phyloP scores from a whole-genome alignment of 2,113 vertebrate species.

The Fregetta grallaria region DNA sequence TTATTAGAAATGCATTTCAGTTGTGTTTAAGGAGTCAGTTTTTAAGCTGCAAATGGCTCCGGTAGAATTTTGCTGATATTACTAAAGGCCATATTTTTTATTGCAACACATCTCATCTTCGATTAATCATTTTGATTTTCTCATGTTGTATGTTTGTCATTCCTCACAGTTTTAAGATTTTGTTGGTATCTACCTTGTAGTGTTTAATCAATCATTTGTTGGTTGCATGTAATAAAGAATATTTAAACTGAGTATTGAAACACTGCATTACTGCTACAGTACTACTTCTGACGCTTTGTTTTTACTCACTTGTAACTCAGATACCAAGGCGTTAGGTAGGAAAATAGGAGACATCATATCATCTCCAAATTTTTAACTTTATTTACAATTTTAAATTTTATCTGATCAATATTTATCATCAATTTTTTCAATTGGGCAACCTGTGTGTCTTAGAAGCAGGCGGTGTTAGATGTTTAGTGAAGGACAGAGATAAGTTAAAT shows the following conservation, averaged over 20 bases:
- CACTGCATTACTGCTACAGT: not conserved
- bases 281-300: not conserved
- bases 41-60: not conserved
- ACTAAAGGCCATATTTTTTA: not conserved
- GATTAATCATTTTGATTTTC: constrained; percentile 14
- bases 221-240: not conserved
- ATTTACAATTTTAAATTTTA: not conserved
- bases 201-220: constrained; percentile 50
- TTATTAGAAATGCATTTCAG: constrained; percentile 31
- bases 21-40: not conserved
- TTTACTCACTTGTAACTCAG: not conserved
- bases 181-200: constrained; percentile 16
- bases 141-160: not conserved
- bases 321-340: not conserved
- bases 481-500: not conserved
- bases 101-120: not conserved
- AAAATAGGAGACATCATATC: not conserved
- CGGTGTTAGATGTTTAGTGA: not conserved
- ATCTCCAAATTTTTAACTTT: not conserved
- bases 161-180: constrained; percentile 38
- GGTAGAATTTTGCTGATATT: not conserved
- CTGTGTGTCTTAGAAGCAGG: not conserved
- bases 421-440: not conserved
- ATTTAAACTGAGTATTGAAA: not conserved
- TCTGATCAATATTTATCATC: not conserved